These are phyloP conservation scores for Sebastes taczanowskii DNA, from an alignment of 2,797 vertebrate species.

Conservation along the genomic window DNA sequence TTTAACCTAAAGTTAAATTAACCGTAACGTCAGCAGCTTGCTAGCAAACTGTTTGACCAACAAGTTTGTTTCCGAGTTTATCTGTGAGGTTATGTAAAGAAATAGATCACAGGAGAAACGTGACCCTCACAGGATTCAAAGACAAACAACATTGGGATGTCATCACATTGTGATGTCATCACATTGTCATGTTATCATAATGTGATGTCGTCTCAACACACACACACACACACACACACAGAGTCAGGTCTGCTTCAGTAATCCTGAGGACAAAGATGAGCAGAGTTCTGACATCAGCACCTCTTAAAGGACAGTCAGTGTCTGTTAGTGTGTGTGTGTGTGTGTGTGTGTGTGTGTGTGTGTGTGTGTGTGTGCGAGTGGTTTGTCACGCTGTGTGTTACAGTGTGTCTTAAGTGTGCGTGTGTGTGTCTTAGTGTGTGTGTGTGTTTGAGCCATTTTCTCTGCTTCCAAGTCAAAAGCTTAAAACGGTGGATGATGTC, in stretches of 20 bases:
- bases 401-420: background rate
- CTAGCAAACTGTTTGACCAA: too few relatives aligned
- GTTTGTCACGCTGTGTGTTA: background rate
- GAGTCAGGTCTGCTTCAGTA: conserved; percentile 46
- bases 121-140: too few relatives aligned
- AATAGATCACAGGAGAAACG: too few relatives aligned
- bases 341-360: background rate
- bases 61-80: too few relatives aligned
- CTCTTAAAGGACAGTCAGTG: conserved; percentile 55
- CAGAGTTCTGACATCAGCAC: conserved; percentile 72
- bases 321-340: background rate
- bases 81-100: too few relatives aligned
- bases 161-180: too few relatives aligned
- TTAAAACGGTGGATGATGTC: conserved; percentile 70
- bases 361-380: background rate
- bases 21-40: too few relatives aligned
- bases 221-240: too few relatives aligned
- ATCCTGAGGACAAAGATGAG: conserved; percentile 67
- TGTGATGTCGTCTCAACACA: too few relatives aligned
- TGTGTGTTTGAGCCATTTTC: conserved; percentile 57
- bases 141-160: too few relatives aligned
- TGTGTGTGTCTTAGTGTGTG: background rate
- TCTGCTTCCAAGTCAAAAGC: conserved; percentile 57
- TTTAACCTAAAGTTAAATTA: too few relatives aligned
- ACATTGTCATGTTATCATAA: too few relatives aligned